These are phyloP conservation scores for Eumacrocentrus americanus DNA, from an alignment of 2,888 invertebrate species.

Conservation along the genomic window DNA sequence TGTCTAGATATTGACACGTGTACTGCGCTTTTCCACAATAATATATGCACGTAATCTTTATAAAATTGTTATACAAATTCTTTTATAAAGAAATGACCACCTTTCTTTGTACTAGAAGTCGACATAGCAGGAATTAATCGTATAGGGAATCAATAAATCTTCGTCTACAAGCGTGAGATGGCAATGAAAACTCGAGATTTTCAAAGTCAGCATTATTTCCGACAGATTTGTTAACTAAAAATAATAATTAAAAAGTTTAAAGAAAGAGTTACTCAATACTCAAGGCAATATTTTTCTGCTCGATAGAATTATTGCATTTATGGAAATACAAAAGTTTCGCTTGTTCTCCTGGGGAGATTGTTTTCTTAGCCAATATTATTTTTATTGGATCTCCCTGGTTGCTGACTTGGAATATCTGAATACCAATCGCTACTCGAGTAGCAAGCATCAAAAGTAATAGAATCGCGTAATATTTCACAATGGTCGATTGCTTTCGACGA, in stretches of 20 bases:
- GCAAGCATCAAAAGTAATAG: slow-evolving; percentile 1
- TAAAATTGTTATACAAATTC: not conserved
- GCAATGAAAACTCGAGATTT: no score
- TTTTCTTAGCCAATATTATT: slow-evolving; percentile 57
- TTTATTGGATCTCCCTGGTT: slow-evolving; percentile 47
- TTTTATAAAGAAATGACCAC: no score
- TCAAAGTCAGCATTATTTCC: no score
- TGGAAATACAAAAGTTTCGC: slow-evolving; percentile 45
- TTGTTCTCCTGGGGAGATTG: slow-evolving; percentile 40
- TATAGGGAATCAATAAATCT: no score
- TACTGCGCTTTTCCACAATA: slow-evolving; percentile 53
- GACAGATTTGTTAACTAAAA: no score
- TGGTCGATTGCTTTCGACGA: not conserved
- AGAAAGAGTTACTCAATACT: not conserved
- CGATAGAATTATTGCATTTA: slow-evolving; percentile 52
- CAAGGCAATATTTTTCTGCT: slow-evolving; percentile 30
- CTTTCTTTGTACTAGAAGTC: not conserved
- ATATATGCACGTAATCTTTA: slow-evolving; percentile 47
- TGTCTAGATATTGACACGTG: slow-evolving; percentile 45
- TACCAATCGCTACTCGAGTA: slow-evolving; percentile 43
- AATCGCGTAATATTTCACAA: slow-evolving; percentile 9
- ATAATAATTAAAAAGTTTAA: not conserved
- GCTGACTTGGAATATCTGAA: slow-evolving; percentile 55
- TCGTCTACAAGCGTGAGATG: no score
- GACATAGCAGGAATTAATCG: not conserved